These are phyloP conservation scores for Neosilurus hyrtlii DNA, from an alignment of 2,797 vertebrate species.

Conservation along the genomic window DNA sequence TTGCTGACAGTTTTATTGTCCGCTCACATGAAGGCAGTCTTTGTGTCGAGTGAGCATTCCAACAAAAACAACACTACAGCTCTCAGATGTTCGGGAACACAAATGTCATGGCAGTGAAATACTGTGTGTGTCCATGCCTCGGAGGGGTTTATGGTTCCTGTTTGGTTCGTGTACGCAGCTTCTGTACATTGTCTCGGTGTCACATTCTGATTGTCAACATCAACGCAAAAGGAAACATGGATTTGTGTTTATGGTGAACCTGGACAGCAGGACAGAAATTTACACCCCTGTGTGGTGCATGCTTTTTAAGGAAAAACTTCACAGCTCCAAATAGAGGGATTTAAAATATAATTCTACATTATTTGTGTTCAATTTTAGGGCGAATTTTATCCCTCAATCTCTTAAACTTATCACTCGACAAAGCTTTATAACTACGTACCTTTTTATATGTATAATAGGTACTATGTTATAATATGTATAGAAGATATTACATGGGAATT, in stretches of 20 bases:
- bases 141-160: slow-evolving; percentile 63
- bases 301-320: no score
- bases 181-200: slow-evolving; percentile 57
- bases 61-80: slow-evolving; percentile 54
- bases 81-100: slow-evolving; percentile 62
- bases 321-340: neutral
- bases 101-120: slow-evolving; percentile 71
- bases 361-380: no score
- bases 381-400: neutral
- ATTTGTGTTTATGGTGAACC: slow-evolving; percentile 1
- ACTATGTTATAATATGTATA: no score
- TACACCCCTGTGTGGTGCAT: neutral
- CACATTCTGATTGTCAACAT: slow-evolving; percentile 8
- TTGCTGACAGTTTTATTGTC: slow-evolving; percentile 60
- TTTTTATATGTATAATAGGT: neutral
- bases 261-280: neutral
- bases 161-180: slow-evolving; percentile 54
- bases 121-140: slow-evolving; percentile 58
- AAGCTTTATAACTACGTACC: neutral
- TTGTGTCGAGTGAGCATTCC: slow-evolving; percentile 48
- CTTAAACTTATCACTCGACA: neutral
- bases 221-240: neutral
- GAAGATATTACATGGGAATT: no score
- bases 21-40: slow-evolving; percentile 55
- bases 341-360: no score